These are phyloP conservation scores for Eurystomus gularis DNA, from an alignment of 2,113 vertebrate species.

Conservation along the genomic window DNA sequence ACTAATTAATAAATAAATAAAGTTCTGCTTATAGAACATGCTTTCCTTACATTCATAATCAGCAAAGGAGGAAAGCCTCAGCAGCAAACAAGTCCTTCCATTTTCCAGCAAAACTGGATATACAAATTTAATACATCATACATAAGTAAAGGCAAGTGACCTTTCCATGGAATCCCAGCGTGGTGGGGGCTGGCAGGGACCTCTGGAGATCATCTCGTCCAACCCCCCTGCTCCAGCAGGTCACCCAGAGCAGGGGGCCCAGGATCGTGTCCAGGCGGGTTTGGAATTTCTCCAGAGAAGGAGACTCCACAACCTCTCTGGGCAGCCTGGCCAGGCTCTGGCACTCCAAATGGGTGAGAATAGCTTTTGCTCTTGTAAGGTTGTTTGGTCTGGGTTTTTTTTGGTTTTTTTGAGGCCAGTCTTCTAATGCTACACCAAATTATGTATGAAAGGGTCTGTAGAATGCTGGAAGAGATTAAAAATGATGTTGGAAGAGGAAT, in stretches of 20 bases:
- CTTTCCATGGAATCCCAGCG: neutral
- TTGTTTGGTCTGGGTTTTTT: neutral
- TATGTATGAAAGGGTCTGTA: neutral
- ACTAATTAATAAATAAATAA: constrained; percentile 59
- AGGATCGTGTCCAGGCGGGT: too few species aligned
- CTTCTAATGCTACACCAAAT: neutral
- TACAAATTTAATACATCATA: constrained; percentile 29
- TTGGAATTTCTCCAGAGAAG: too few species aligned
- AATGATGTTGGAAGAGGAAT: neutral
- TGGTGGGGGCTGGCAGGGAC: too few species aligned
- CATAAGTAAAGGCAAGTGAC: constrained; percentile 29
- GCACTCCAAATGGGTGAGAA: neutral
- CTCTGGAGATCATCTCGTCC: too few species aligned
- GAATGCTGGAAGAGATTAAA: neutral
- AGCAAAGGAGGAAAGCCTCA: neutral
- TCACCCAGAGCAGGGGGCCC: too few species aligned
- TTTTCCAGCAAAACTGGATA: constrained; percentile 23
- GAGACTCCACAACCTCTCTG: too few species aligned
- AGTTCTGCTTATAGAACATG: neutral
- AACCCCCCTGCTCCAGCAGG: too few species aligned
- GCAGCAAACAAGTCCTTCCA: neutral
- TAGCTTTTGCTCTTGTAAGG: constrained; percentile 3
- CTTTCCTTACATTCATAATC: constrained; percentile 15
- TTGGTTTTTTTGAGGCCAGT: neutral
- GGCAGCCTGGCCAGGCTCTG: too few species aligned